phyloP scores from a whole-genome alignment of 2,113 vertebrate species.

The Cricetomys ansorgei region DNA sequence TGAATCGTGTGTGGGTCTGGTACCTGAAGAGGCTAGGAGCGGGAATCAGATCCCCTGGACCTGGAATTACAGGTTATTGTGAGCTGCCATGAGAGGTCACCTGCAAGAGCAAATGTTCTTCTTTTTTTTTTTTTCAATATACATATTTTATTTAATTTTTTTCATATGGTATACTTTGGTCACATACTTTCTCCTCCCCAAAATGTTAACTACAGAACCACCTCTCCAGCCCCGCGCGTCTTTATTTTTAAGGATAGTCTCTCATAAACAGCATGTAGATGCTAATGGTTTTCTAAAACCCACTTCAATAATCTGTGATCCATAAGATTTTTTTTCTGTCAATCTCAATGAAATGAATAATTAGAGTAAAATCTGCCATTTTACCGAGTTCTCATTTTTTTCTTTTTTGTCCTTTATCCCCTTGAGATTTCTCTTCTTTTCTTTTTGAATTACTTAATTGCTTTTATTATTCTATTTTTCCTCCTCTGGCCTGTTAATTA shows the following conservation, averaged over 20 bases:
- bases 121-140: background rate
- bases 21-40: background rate
- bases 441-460: background rate
- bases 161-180: background rate
- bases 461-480: background rate
- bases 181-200: background rate
- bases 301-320: background rate
- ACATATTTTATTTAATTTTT: background rate
- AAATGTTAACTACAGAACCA: background rate
- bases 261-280: background rate
- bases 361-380: background rate
- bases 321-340: background rate
- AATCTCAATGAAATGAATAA: background rate
- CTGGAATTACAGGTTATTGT: background rate
- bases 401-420: background rate
- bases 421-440: background rate
- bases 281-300: background rate
- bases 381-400: background rate
- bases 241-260: background rate
- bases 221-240: fast-evolving
- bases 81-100: background rate
- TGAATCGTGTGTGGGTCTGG: background rate
- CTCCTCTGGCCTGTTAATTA: background rate
- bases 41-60: background rate
- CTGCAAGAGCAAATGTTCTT: background rate